Conservation (phyloP, 2,888 invertebrate species). For the Meteorus cinctellus region DNA sequence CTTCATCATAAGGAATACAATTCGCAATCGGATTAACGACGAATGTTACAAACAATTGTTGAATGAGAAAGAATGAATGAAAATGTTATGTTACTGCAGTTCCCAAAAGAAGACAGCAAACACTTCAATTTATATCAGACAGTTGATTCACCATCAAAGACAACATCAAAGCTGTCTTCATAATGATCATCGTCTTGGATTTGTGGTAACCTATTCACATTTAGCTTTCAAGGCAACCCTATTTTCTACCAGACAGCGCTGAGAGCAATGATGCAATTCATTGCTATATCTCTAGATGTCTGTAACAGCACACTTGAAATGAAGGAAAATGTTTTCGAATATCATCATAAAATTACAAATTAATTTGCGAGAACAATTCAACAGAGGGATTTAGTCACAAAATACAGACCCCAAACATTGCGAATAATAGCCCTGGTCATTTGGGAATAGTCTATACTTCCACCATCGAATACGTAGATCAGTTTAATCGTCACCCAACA, state of each 20-base stretch:
- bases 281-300: neutral
- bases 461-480: constrained; percentile 30
- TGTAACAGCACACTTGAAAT: neutral
- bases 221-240: neutral
- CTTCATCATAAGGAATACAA: too few species aligned
- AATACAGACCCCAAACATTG: constrained; percentile 8
- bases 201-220: constrained; percentile 4
- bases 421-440: constrained; percentile 1
- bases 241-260: neutral
- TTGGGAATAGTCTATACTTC: neutral
- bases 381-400: constrained; percentile 10
- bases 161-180: too few species aligned
- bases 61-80: too few species aligned
- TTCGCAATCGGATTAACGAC: too few species aligned
- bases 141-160: too few species aligned
- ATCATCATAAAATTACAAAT: neutral
- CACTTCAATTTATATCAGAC: too few species aligned
- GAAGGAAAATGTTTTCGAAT: neutral
- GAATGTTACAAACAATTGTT: too few species aligned
- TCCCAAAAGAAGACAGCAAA: too few species aligned
- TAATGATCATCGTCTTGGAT: too few species aligned
- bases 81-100: too few species aligned
- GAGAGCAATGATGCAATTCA: constrained; percentile 6
- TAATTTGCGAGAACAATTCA: neutral
- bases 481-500: constrained; percentile 46